These are phyloP conservation scores for Ruditapes philippinarum DNA, from an alignment of 1,140 invertebrate species.

Conservation along the genomic window DNA sequence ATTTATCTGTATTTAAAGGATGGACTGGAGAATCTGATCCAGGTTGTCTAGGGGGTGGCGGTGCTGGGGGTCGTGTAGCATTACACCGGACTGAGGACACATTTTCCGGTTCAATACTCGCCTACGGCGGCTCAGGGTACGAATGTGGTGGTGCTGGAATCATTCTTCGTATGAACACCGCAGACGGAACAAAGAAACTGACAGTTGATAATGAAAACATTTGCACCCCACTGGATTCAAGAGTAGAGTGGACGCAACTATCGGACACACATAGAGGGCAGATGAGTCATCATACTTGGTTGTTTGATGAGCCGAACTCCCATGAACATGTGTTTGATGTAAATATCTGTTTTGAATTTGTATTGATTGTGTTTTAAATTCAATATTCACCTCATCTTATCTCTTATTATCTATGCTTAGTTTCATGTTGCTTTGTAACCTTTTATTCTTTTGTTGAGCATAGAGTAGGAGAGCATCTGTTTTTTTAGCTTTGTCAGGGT, in stretches of 20 bases:
- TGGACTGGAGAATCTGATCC: conserved; percentile 26
- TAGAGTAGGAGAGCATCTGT: too few species aligned
- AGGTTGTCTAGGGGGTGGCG: conserved; percentile 77
- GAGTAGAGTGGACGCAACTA: conserved; percentile 73
- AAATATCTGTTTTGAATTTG: neutral
- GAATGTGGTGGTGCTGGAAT: conserved; percentile 81
- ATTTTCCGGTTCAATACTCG: conserved; percentile 57
- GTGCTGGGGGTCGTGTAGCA: conserved; percentile 77
- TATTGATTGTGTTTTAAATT: too few species aligned
- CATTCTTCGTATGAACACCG: conserved; percentile 60
- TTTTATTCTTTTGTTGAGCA: neutral
- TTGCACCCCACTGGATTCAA: conserved; percentile 67
- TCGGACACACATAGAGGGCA: conserved; percentile 72
- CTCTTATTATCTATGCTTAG: too few species aligned
- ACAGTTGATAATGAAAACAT: conserved; percentile 74
- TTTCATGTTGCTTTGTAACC: too few species aligned
- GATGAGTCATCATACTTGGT: conserved; percentile 78
- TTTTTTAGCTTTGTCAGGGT: too few species aligned
- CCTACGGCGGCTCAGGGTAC: conserved; percentile 72
- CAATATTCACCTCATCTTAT: too few species aligned
- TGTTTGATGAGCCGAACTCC: conserved; percentile 68
- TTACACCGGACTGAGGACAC: conserved; percentile 68
- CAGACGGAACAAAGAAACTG: conserved; percentile 60
- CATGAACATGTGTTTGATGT: conserved; percentile 66
- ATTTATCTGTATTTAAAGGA: neutral